Evolutionary conservation across 2,797 vertebrate genomes (phyloP).

Genomic region (Saxicola maurus): DNA sequence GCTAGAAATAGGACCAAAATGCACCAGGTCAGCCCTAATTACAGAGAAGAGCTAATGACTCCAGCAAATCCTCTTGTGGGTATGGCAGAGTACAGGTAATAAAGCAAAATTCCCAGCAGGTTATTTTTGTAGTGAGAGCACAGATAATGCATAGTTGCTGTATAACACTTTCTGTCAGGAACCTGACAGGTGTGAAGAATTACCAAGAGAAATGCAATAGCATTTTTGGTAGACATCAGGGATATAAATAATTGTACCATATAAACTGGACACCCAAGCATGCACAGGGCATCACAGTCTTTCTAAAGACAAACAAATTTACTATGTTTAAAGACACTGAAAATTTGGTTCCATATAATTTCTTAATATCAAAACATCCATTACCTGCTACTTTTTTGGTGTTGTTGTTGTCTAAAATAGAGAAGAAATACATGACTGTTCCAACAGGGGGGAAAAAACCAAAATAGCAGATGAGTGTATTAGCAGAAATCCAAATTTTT

Average conservation of each 20-base stretch:
- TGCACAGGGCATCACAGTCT: not conserved
- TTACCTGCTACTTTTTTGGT: not conserved
- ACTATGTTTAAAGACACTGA: not conserved
- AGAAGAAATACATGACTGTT: not conserved
- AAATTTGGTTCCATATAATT: not conserved
- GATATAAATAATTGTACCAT: not conserved
- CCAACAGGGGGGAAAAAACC: fast-evolving
- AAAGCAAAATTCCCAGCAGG: not conserved
- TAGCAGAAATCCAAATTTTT: not conserved
- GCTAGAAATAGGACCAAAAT: not conserved
- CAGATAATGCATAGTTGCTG: not conserved
- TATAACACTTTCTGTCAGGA: not conserved
- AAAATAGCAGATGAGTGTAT: not conserved
- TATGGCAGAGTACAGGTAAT: not conserved
- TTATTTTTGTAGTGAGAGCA: not conserved
- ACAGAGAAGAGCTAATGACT: conserved; percentile 6
- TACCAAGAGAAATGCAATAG: not conserved
- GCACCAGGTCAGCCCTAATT: conserved; percentile 9
- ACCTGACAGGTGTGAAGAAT: not conserved
- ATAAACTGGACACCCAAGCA: not conserved
- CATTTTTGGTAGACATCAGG: not conserved
- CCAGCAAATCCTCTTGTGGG: not conserved
- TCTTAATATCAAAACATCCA: not conserved
- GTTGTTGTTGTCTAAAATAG: not conserved
- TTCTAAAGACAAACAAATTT: not conserved